A percentile compares a stretch with the other conserved stretches of the same genome.
These are phyloP conservation scores for Ophthalmolycus amberensis DNA, from an alignment of 2,113 vertebrate genomes.

Conservation along the genomic window DNA sequence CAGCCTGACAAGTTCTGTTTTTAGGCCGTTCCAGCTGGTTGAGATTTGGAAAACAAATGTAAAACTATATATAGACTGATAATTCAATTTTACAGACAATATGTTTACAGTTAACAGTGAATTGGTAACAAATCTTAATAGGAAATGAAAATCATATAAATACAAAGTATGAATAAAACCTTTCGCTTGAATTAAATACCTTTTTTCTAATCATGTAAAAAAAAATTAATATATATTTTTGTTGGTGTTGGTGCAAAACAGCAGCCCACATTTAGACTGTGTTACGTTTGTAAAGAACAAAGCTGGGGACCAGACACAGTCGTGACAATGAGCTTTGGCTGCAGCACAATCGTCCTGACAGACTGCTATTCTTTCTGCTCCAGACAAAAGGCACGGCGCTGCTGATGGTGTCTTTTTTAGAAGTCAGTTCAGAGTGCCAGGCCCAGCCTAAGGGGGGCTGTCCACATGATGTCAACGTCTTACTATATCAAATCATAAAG, in stretches of 20 bases:
- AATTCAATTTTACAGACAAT: background rate
- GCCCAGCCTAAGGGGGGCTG: constrained; percentile 20
- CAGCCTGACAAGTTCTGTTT: background rate
- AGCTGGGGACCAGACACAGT: constrained; percentile 30
- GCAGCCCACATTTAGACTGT: background rate
- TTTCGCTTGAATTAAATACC: background rate
- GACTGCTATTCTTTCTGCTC: constrained; percentile 40
- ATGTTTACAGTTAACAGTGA: background rate
- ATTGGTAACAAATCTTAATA: background rate
- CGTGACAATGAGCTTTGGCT: constrained; percentile 28
- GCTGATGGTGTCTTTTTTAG: constrained; percentile 49
- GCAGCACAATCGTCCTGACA: constrained; percentile 34
- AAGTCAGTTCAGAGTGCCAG: constrained; percentile 42
- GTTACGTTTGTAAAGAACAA: constrained; percentile 25
- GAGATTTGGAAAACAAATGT: background rate
- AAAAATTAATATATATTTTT: background rate
- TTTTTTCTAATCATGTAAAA: background rate
- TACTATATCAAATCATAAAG: constrained; percentile 46
- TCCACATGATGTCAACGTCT: constrained; percentile 45
- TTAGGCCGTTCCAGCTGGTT: background rate
- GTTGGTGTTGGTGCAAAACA: background rate
- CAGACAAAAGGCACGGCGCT: constrained; percentile 46
- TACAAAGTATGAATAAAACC: background rate
- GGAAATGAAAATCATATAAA: background rate
- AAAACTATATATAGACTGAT: background rate